Base-by-base conservation (phyloP, 2,113 vertebrate genomes). In the Sorex araneus region DNA sequence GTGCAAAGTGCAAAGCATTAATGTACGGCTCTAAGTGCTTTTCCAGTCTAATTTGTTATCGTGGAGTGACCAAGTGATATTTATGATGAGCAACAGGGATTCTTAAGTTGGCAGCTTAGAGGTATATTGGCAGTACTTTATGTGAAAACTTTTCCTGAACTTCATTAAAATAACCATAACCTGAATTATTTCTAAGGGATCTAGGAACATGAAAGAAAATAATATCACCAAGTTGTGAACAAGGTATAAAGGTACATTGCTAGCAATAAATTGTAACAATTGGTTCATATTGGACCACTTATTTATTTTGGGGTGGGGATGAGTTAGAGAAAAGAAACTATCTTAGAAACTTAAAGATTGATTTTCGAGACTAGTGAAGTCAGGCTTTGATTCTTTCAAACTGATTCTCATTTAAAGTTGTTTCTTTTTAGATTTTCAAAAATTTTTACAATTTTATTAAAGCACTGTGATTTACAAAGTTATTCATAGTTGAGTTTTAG, bases 41-140 rank as follows among this genome's bases (percentile, higher is more conserved):
- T 93, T 76, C 30, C 30, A 90, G 66, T 94, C 95, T 94, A 92
- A 84, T 94, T 91, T 94, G 73, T 91, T 94, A 91, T 87, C 89
- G 89, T 60, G 84, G 80, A 91, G 36, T 87, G 92, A 83, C 90
- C 87, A 91, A 69, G 80, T 96, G 73, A 80, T 94, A 95, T 78
- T 94, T 87, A 87, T 89, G 63, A 81, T 91, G 80, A 94, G 86
- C 73, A 96, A 54, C 81, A 94, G 81, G 54, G 43, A 92, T 94
- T 60, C 92, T 87, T 71, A 94, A 89, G 45, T 92, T 92, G 86
- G 64, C 36, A 25, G 0, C 74, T 21, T n/a, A 76, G 76, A 94
- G 27, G 50, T 91, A 74, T 78, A 87, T 45, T 77, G 87, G 47
- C 64, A 91, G 63, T 84, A 28, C 54, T 96, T 92, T 67, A 89